These are phyloP conservation scores for Tenrec ecaudatus DNA, from an alignment of 2,113 vertebrate species.

Conservation along the genomic window DNA sequence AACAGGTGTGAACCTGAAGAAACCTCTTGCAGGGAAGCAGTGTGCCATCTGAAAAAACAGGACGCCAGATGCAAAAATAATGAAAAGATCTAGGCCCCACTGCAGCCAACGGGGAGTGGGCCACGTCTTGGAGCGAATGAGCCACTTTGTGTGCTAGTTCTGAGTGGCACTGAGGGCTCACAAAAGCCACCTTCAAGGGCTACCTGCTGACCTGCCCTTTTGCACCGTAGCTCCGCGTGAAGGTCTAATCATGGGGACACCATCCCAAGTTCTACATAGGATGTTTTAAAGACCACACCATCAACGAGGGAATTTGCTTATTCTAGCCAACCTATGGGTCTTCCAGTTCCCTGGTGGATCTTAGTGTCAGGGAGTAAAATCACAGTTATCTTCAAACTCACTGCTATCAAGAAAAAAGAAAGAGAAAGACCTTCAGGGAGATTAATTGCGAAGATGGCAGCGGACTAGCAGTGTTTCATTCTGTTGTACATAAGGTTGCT, in stretches of 20 bases:
- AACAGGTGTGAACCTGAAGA: slow-evolving; percentile 26
- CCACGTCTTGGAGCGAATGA: not conserved
- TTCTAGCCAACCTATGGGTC: slow-evolving; percentile 12
- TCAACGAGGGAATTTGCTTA: not conserved
- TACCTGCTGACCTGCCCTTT: slow-evolving; percentile 39
- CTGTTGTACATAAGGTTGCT: too few relatives aligned
- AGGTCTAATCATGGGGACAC: not conserved
- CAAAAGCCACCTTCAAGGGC: not conserved
- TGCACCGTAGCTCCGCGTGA: not conserved
- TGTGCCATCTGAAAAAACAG: slow-evolving; percentile 68
- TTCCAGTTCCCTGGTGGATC: not conserved
- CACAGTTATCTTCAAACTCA: slow-evolving; percentile 23
- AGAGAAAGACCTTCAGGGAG: too few relatives aligned
- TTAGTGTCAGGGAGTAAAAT: slow-evolving; percentile 32
- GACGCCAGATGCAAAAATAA: slow-evolving; percentile 43
- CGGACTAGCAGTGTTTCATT: too few relatives aligned
- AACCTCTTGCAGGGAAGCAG: slow-evolving; percentile 25
- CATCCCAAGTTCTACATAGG: not conserved
- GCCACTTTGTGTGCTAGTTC: slow-evolving; percentile 24
- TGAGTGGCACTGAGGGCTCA: not conserved
- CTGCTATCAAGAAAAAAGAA: too few relatives aligned
- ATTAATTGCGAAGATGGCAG: too few relatives aligned
- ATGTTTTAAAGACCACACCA: not conserved
- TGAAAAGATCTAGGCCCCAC: not conserved
- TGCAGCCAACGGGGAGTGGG: not conserved